phyloP scores from a whole-genome alignment of 2,797 vertebrate species.

The Hydrolagus colliei region DNA sequence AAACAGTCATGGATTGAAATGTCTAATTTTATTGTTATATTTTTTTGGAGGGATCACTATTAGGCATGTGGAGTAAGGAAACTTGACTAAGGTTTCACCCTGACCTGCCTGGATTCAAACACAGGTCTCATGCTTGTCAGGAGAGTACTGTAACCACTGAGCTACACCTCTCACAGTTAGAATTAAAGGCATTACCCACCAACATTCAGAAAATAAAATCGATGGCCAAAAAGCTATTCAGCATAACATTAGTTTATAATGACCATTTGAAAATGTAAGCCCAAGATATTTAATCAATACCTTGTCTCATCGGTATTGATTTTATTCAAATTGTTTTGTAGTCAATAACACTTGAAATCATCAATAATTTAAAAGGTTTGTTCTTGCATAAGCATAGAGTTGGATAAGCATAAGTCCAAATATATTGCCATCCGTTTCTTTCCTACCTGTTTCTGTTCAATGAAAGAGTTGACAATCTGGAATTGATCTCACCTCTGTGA shows the following conservation, averaged over 20 bases:
- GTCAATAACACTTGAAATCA: constrained; percentile 23
- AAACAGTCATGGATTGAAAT: too few species aligned
- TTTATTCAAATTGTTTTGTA: constrained; percentile 41
- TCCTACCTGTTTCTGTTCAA: not conserved
- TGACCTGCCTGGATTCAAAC: too few species aligned
- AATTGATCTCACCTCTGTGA: too few species aligned
- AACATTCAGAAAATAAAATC: constrained; percentile 50
- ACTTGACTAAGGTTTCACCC: too few species aligned
- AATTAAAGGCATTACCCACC: not conserved
- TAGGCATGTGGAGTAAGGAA: too few species aligned
- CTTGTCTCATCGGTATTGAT: constrained; percentile 74
- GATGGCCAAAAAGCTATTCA: constrained; percentile 69
- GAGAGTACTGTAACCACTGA: too few species aligned
- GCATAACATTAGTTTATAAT: constrained; percentile 91
- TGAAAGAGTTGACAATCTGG: not conserved
- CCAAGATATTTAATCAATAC: constrained; percentile 46
- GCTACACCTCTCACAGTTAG: not conserved
- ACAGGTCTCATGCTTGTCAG: too few species aligned
- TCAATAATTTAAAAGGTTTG: constrained; percentile 28
- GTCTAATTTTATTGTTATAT: too few species aligned
- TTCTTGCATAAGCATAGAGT: not conserved
- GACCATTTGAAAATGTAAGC: constrained; percentile 70
- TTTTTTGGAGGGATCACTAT: too few species aligned
- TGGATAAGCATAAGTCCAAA: not conserved
- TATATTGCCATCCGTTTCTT: not conserved